Conservation (phyloP, 2,888 invertebrate genomes). For the Phengaris arion region DNA sequence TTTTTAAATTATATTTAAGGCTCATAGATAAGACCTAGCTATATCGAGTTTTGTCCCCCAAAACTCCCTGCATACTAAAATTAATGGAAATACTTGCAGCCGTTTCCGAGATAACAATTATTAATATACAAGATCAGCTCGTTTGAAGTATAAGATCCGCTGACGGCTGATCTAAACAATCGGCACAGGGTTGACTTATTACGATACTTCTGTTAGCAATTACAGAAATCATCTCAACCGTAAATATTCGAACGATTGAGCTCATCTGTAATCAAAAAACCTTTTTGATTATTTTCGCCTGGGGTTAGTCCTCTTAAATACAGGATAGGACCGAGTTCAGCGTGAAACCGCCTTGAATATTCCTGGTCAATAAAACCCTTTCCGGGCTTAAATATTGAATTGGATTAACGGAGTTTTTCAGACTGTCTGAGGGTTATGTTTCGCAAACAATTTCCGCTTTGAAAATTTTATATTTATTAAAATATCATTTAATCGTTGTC, state of each 20-base stretch:
- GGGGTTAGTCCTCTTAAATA: constrained; percentile 18
- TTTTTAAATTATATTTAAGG: too few species aligned
- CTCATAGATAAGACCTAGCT: too few species aligned
- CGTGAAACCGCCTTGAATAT: constrained; percentile 26
- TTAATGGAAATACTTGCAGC: too few species aligned
- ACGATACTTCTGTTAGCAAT: constrained; percentile 18
- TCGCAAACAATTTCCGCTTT: constrained; percentile 25
- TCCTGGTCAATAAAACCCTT: constrained; percentile 26
- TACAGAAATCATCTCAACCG: constrained; percentile 17
- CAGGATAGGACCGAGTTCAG: constrained; percentile 7
- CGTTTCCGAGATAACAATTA: too few species aligned
- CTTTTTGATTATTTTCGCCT: constrained; percentile 27
- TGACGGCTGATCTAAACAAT: background rate
- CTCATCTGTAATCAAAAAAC: constrained; percentile 24
- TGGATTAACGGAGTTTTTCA: constrained; percentile 21
- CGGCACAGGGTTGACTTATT: background rate
- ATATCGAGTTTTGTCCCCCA: too few species aligned
- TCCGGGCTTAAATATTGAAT: constrained; percentile 22
- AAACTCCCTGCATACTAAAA: too few species aligned
- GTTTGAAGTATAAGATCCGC: background rate
- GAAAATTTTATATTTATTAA: constrained; percentile 24
- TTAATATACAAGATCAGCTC: too few species aligned
- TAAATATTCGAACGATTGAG: constrained; percentile 16
- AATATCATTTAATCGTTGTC: constrained; percentile 22
- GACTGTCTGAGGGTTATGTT: background rate